Evolutionary conservation across 1,140 invertebrate species (phyloP).

Genomic region (Calosoma granatense): DNA sequence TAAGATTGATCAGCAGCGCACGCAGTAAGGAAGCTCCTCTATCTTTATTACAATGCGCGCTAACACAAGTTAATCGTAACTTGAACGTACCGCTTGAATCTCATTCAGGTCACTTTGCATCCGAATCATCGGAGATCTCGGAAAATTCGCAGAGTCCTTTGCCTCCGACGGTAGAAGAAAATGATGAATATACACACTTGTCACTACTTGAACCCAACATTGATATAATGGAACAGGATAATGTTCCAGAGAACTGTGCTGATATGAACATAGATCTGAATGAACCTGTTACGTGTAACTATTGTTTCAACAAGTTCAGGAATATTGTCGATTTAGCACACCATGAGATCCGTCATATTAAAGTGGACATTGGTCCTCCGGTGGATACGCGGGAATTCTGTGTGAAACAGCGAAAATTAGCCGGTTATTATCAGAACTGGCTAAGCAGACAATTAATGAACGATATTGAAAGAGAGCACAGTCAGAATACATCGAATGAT

Average conservation of each 20-base stretch:
- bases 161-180: too few relatives aligned
- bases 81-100: neutral
- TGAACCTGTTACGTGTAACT: neutral
- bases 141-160: too few relatives aligned
- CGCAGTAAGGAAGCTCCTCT: neutral
- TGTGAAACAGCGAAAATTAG: neutral
- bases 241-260: neutral
- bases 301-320: neutral
- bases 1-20: neutral
- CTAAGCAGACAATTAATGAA: neutral
- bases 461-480: too few relatives aligned
- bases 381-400: neutral
- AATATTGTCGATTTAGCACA: neutral
- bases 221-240: too few relatives aligned
- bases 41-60: neutral
- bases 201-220: too few relatives aligned
- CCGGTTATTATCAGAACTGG: neutral
- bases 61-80: neutral
- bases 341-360: neutral
- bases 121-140: too few relatives aligned
- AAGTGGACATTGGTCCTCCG: neutral
- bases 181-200: too few relatives aligned
- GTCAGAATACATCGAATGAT: conserved; percentile 14
- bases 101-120: too few relatives aligned
- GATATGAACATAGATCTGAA: neutral